Percentiles rank a stretch among this genome's conserved stretches.
These are phyloP conservation scores for Leguminivora glycinivorella DNA, from an alignment of 1,140 invertebrate genomes.

Conservation along the genomic window DNA sequence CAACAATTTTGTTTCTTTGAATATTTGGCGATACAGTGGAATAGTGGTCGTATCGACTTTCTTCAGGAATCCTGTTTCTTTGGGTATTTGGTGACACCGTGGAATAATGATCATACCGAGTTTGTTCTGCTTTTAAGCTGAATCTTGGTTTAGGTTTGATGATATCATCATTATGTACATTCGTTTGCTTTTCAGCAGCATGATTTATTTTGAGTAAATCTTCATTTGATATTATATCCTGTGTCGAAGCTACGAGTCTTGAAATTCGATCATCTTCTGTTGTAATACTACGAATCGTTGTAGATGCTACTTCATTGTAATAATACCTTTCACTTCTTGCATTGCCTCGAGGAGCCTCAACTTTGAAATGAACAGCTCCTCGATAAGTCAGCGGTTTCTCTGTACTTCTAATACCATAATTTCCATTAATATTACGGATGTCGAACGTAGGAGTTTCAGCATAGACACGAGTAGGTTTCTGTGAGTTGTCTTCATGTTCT, in stretches of 20 bases:
- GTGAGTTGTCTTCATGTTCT: constrained; percentile 38
- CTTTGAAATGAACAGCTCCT: constrained; percentile 52
- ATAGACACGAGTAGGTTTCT: constrained; percentile 42
- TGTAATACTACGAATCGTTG: constrained; percentile 39
- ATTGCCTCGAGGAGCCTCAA: constrained; percentile 49
- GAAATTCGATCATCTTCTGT: constrained; percentile 58
- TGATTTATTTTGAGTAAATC: constrained; percentile 80
- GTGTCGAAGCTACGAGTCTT: constrained; percentile 78
- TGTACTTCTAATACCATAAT: constrained; percentile 49
- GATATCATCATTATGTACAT: constrained; percentile 52
- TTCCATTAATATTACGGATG: constrained; percentile 46
- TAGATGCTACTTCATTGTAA: constrained; percentile 42
- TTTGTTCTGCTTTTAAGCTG: constrained; percentile 36
- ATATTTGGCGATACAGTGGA: constrained; percentile 32
- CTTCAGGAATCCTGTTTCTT: constrained; percentile 48
- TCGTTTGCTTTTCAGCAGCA: constrained; percentile 64
- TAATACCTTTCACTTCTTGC: constrained; percentile 57
- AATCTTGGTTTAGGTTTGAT: constrained; percentile 55
- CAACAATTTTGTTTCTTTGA: constrained; percentile 47
- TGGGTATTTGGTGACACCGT: constrained; percentile 31
- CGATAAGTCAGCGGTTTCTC: constrained; percentile 46
- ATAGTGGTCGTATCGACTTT: constrained; percentile 33
- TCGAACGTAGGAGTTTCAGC: constrained; percentile 44
- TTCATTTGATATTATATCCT: constrained; percentile 78
- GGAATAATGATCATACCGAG: constrained; percentile 31